phyloP scores from a whole-genome alignment of 92 coral and sea anemone species.

The Paramuricea clavata region DNA sequence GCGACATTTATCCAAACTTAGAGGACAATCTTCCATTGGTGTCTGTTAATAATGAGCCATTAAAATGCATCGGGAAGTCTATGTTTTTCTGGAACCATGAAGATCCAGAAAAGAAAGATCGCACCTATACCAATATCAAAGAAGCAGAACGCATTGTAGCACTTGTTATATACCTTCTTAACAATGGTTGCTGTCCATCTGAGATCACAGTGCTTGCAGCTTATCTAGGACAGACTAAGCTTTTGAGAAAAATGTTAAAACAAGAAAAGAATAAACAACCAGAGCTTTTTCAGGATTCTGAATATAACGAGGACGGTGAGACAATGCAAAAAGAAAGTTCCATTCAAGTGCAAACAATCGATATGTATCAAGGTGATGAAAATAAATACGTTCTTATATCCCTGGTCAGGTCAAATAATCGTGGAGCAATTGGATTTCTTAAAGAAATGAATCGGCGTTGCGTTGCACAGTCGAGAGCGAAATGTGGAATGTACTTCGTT shows the following conservation, averaged over 20 bases:
- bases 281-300: not conserved
- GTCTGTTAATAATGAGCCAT: not conserved
- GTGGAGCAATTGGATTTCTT: slow-evolving; percentile 3
- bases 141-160: slow-evolving; percentile 39
- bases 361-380: slow-evolving; percentile 21
- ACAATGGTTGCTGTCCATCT: slow-evolving; percentile 30
- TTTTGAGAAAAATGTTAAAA: slow-evolving; percentile 19
- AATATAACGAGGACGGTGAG: not conserved
- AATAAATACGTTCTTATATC: not conserved
- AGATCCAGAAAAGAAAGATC: slow-evolving; percentile 35
- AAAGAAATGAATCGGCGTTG: slow-evolving; percentile 9
- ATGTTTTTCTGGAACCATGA: slow-evolving; percentile 53
- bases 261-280: not conserved
- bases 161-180: slow-evolving; percentile 42
- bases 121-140: slow-evolving; percentile 36
- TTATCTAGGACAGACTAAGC: slow-evolving; percentile 45
- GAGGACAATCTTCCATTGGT: slow-evolving; percentile 35
- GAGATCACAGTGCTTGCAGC: slow-evolving; percentile 49
- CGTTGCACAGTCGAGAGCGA: slow-evolving; percentile 17
- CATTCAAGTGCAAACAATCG: slow-evolving; percentile 48
- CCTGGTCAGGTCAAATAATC: not conserved
- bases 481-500: slow-evolving; percentile 18
- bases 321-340: not conserved
- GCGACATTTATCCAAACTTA: slow-evolving; percentile 44
- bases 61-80: slow-evolving; percentile 35